These are phyloP conservation scores for Urosaurus nigricauda DNA, from an alignment of 2,797 vertebrate species.

Conservation along the genomic window DNA sequence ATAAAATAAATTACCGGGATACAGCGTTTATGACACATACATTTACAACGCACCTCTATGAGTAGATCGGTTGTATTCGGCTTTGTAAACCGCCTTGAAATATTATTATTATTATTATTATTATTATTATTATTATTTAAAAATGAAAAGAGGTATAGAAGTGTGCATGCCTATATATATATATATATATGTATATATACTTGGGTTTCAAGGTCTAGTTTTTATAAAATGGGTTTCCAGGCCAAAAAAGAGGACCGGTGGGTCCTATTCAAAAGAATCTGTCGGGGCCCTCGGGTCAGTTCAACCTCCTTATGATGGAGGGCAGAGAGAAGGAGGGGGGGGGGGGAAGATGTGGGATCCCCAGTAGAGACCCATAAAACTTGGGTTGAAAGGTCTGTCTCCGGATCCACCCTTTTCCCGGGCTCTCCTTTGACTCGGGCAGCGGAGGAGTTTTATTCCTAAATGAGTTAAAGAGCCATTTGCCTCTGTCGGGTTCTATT, in stretches of 20 bases:
- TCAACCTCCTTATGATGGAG: not conserved
- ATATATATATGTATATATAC: too few species aligned
- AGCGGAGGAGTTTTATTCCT: constrained; percentile 88
- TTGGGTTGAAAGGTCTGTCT: constrained; percentile 73
- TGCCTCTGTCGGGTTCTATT: constrained; percentile 95
- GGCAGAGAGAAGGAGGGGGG: not conserved
- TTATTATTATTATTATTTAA: not conserved
- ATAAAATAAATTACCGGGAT: too few species aligned
- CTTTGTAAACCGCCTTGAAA: not conserved
- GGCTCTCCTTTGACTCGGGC: constrained; percentile 80
- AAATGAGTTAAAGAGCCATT: constrained; percentile 96
- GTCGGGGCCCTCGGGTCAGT: accelerated
- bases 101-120: not conserved
- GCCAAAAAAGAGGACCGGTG: not conserved
- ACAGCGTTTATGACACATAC: too few species aligned
- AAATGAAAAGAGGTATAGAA: not conserved
- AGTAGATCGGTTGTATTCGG: not conserved
- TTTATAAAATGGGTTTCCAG: constrained; percentile 10
- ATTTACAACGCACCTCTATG: too few species aligned
- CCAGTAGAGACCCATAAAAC: constrained; percentile 73
- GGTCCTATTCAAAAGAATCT: not conserved
- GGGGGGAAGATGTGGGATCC: not conserved
- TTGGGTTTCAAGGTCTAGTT: not conserved
- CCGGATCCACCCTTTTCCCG: constrained; percentile 61
- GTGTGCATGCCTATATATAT: too few species aligned